Evolutionary conservation across 2,888 invertebrate genomes (phyloP), one percentile per base, ranked within the genome.

Genomic region (Spilosoma lubricipeda): DNA sequence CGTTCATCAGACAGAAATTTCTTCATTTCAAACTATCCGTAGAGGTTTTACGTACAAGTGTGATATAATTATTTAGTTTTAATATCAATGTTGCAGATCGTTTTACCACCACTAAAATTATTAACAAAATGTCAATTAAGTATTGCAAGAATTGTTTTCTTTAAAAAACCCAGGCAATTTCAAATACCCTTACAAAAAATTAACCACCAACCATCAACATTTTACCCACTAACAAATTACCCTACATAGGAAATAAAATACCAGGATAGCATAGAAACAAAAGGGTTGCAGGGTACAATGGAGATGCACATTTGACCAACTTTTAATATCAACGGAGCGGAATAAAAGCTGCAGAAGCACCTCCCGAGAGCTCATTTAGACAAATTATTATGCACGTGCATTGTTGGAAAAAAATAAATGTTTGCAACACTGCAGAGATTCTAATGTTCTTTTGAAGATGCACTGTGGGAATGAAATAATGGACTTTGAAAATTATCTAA

Each of bases 341-440:
- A 90, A 92, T 92, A 90, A 92, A 89, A 87, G 88, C 77, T 65
- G 72, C n/a, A 71, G 77, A 70, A 84, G 80, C 85, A 87, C 88
- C 87, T 85, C 87, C 81, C 79, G 87, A 83, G 88, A 88, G 90
- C 92, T 93, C 92, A 92, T 93, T 93, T 92, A 89, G 90, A 86
- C 88, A 91, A 92, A 93, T 91, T 92, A 92, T 90, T 92, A 92
- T 90, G 89, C 90, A 87, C 87, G 88, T 89, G 89, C 89, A 88
- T 82, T 85, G 84, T 81, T 86, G 45, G 81, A 79, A 85, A 86
- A 89, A 90, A 88, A 85, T 86, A 85, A 84, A 82, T 70, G 76
- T 76, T 68, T 67, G 67, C 65, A 59, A 65, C 71, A 65, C 75
- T 75, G 75, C 68, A 64, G 71, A 67, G 66, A 70, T 67, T 74